Conservation (phyloP, 2,797 vertebrate species). For the Amazona ochrocephala region DNA sequence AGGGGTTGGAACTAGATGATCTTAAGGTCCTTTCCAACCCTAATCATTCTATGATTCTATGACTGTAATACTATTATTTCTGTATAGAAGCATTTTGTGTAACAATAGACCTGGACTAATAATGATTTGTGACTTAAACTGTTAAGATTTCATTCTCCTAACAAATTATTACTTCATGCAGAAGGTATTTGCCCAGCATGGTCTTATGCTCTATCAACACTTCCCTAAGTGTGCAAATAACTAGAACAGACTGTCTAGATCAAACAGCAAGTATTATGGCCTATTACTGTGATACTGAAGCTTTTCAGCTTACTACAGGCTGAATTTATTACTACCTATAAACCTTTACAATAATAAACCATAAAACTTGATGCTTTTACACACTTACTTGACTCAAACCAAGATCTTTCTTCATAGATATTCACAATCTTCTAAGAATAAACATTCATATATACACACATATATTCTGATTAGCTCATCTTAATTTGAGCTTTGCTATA, state of each 20-base stretch:
- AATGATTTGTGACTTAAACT: not conserved
- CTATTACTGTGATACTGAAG: not conserved
- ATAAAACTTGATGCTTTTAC: not conserved
- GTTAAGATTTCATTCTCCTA: not conserved
- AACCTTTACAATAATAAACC: not conserved
- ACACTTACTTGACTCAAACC: not conserved
- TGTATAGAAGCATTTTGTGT: not conserved
- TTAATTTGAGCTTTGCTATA: not conserved
- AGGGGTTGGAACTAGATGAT: not conserved
- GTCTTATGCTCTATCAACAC: not conserved
- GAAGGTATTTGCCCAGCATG: rapidly evolving
- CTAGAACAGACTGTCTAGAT: not conserved
- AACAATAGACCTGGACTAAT: not conserved
- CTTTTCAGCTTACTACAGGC: not conserved
- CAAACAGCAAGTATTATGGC: not conserved
- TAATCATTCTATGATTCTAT: not conserved
- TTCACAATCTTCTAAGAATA: not conserved
- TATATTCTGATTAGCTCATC: not conserved
- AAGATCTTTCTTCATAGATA: not conserved
- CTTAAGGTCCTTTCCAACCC: not conserved
- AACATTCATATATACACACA: not conserved
- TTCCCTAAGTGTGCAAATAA: not conserved
- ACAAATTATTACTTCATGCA: not conserved
- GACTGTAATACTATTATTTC: not conserved
- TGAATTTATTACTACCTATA: not conserved